Conservation (phyloP, 1,140 invertebrate genomes). For the Drosophila biarmipes region DNA sequence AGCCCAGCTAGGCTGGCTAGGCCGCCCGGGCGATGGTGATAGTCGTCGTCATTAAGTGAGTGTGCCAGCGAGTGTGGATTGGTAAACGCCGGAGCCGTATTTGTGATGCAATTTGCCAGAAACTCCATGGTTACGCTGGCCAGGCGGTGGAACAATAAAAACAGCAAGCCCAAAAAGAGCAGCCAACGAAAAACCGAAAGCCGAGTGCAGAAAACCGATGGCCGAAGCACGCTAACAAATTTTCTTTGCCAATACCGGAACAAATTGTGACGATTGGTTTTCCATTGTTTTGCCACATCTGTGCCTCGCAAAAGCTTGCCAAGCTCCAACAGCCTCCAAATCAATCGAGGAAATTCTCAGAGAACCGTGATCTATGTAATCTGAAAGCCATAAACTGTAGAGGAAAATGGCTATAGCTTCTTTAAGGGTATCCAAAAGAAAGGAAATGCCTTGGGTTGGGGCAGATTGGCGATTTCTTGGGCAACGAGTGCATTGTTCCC, state of each 20-base stretch:
- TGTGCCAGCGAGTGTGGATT: slow-evolving; percentile 37
- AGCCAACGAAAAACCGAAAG: slow-evolving; percentile 13
- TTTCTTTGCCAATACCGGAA: slow-evolving; percentile 7
- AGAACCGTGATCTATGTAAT: background rate
- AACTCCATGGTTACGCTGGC: slow-evolving; percentile 66
- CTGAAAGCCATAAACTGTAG: background rate
- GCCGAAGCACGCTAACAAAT: slow-evolving; percentile 10
- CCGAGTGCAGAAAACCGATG: slow-evolving; percentile 3
- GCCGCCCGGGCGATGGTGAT: slow-evolving; percentile 36
- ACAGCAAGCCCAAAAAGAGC: slow-evolving; percentile 2
- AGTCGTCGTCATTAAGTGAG: slow-evolving; percentile 26
- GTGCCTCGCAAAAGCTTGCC: background rate
- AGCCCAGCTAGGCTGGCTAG: background rate
- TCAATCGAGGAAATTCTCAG: background rate
- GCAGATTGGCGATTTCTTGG: background rate
- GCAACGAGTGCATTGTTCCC: slow-evolving; percentile 2
- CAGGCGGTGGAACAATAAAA: slow-evolving; percentile 20
- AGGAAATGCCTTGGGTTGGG: slow-evolving; percentile 3
- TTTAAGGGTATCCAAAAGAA: background rate
- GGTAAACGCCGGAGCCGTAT: slow-evolving; percentile 55
- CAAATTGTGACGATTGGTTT: background rate
- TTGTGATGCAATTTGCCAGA: slow-evolving; percentile 74
- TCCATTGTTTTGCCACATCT: background rate
- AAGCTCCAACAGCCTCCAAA: background rate
- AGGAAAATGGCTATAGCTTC: background rate